Evolutionary conservation across 2,113 vertebrate genomes (phyloP).

Genomic region (Gopherus evgoodei): DNA sequence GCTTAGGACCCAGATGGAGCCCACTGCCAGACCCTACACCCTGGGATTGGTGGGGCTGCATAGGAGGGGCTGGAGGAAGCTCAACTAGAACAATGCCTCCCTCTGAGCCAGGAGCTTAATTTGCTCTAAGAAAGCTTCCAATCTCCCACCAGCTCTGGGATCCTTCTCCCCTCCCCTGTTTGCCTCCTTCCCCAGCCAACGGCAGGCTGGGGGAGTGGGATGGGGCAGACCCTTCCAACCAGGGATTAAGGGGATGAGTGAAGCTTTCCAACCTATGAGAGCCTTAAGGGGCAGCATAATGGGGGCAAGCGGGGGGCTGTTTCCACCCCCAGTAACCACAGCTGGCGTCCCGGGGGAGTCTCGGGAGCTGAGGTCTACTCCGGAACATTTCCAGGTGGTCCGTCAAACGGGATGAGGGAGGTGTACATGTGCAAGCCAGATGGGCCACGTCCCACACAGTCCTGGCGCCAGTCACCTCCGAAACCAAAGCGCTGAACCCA

Average conservation of each 20-base stretch:
- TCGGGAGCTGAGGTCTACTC: background rate
- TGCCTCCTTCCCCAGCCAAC: background rate
- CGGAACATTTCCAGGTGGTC: background rate
- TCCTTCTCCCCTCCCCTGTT: too few relatives aligned
- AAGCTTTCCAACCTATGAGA: background rate
- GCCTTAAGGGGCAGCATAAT: too few relatives aligned
- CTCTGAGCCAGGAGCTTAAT: background rate
- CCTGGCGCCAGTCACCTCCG: too few relatives aligned
- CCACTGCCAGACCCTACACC: too few relatives aligned
- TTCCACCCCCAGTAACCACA: background rate
- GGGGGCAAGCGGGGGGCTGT: background rate
- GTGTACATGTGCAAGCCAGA: background rate
- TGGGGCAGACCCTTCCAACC: background rate
- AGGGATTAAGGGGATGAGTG: background rate
- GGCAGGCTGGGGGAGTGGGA: too few relatives aligned
- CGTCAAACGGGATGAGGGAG: background rate
- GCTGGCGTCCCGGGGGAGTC: background rate
- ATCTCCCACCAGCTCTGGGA: background rate
- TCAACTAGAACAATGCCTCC: background rate
- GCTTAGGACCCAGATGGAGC: too few relatives aligned
- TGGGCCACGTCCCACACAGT: background rate
- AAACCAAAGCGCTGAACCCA: background rate
- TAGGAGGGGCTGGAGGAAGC: background rate
- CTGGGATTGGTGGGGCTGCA: too few relatives aligned
- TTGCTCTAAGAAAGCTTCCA: background rate